A percentile compares a stretch with the other conserved stretches of the same genome.
phyloP scores from a whole-genome alignment of 1,140 invertebrate species.

The Druon quercuslanigerum region DNA sequence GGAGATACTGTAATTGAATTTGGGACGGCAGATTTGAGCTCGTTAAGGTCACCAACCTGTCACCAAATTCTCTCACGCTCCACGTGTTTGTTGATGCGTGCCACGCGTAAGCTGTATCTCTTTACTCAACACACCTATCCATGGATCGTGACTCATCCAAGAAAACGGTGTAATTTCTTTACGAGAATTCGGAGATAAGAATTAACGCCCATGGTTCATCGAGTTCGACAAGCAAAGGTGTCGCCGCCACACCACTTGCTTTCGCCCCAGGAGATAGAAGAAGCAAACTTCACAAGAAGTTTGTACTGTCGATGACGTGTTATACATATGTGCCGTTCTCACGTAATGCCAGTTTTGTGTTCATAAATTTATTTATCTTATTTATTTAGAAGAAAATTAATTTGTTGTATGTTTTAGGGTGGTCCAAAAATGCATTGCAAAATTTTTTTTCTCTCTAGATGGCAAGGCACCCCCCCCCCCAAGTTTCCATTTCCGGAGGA shows the following conservation, averaged over 20 bases:
- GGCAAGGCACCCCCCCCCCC: too few relatives aligned
- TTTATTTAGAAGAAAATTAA: too few relatives aligned
- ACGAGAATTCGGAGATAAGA: constrained; percentile 44
- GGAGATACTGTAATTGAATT: too few relatives aligned
- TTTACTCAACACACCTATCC: constrained; percentile 41
- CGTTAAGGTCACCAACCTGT: background rate
- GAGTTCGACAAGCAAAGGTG: constrained; percentile 50
- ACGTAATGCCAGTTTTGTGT: background rate
- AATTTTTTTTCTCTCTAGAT: too few relatives aligned
- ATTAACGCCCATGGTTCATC: constrained; percentile 36
- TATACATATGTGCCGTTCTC: background rate
- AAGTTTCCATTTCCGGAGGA: too few relatives aligned
- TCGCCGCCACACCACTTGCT: constrained; percentile 37
- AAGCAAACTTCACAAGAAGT: constrained; percentile 28
- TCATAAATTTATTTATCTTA: too few relatives aligned
- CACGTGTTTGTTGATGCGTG: constrained; percentile 39
- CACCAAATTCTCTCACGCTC: constrained; percentile 39
- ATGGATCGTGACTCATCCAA: constrained; percentile 35
- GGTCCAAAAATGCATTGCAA: too few relatives aligned
- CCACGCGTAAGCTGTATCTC: constrained; percentile 39
- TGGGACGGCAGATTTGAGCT: too few relatives aligned
- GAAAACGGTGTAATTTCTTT: constrained; percentile 38
- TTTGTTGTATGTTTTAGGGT: too few relatives aligned
- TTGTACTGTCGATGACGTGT: constrained; percentile 23
- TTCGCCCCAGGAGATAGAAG: constrained; percentile 40